Evolutionary conservation across 2,888 invertebrate species (phyloP).

Genomic region (Caenorhabditis sulstoni): DNA sequence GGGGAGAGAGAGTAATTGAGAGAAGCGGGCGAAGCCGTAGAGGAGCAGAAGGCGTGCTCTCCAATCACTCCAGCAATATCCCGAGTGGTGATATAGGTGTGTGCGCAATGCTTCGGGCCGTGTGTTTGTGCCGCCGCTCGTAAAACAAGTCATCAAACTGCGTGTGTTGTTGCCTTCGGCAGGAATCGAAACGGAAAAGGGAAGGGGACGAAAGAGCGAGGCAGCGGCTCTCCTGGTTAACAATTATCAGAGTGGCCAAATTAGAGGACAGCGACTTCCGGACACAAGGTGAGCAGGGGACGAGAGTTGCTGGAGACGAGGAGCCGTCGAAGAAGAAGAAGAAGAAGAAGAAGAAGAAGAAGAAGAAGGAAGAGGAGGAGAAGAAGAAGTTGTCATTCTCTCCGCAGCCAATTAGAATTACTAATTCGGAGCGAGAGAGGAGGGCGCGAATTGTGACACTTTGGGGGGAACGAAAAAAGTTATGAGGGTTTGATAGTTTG

Average conservation of each 20-base stretch:
- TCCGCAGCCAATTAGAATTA: slow-evolving; percentile 38
- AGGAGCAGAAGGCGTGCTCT: slow-evolving; percentile 13
- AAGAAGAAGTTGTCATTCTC: not conserved
- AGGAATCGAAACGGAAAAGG: slow-evolving; percentile 1
- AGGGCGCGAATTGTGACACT: slow-evolving; percentile 30
- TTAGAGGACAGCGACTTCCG: slow-evolving; percentile 17
- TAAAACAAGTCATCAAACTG: slow-evolving; percentile 51
- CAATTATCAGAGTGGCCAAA: slow-evolving; percentile 53
- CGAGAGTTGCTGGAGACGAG: slow-evolving; percentile 2
- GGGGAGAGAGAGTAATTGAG: not conserved
- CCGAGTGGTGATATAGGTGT: slow-evolving; percentile 35
- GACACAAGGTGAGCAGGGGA: slow-evolving; percentile 5
- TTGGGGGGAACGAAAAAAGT: slow-evolving; percentile 17
- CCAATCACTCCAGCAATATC: slow-evolving; percentile 48
- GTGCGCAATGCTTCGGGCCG: slow-evolving; percentile 8
- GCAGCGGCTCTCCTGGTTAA: not conserved
- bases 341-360: too few relatives aligned
- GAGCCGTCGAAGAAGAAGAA: not conserved
- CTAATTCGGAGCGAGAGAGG: too few relatives aligned
- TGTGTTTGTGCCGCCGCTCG: slow-evolving; percentile 36
- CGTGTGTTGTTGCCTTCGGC: slow-evolving; percentile 24
- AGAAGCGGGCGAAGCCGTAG: not conserved
- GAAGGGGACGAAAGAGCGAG: not conserved
- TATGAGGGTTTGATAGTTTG: slow-evolving; percentile 27
- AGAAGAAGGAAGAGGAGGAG: too few relatives aligned